Percentiles rank a stretch among this genome's conserved stretches.
Conservation (phyloP, 2,888 invertebrate species). For the Agriotes lineatus region DNA sequence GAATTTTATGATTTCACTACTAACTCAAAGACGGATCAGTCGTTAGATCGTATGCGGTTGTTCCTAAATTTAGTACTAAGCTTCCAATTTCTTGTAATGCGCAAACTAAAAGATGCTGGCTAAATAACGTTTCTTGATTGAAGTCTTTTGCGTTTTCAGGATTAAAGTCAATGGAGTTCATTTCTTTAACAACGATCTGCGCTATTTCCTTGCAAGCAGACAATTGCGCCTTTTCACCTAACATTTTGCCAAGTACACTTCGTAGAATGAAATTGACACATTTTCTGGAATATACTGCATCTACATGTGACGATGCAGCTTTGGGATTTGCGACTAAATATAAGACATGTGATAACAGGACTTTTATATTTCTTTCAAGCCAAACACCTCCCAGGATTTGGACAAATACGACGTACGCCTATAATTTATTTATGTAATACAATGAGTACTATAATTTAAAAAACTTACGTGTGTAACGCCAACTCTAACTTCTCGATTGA, state of each 20-base stretch:
- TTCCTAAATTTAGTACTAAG: slow-evolving; percentile 91
- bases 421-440: slow-evolving; percentile 53
- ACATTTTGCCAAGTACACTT: slow-evolving; percentile 91
- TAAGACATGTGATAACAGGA: slow-evolving; percentile 89
- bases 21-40: slow-evolving; percentile 87
- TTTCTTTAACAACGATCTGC: slow-evolving; percentile 91
- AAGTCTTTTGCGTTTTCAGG: slow-evolving; percentile 93
- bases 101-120: slow-evolving; percentile 92
- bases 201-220: slow-evolving; percentile 95
- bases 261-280: slow-evolving; percentile 96
- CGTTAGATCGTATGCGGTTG: slow-evolving; percentile 91
- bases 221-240: slow-evolving; percentile 97
- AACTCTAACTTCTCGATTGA: slow-evolving; percentile 95
- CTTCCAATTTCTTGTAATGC: slow-evolving; percentile 95
- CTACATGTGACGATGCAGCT: slow-evolving; percentile 95
- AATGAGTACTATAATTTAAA: not conserved
- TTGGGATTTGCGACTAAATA: slow-evolving; percentile 96
- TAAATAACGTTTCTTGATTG: slow-evolving; percentile 90
- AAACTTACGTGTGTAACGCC: slow-evolving; percentile 94
- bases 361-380: slow-evolving; percentile 92
- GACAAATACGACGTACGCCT: slow-evolving; percentile 96
- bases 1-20: slow-evolving; percentile 48
- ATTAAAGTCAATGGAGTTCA: slow-evolving; percentile 94
- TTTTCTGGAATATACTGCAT: slow-evolving; percentile 97
- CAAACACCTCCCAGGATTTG: slow-evolving; percentile 94